These are phyloP conservation scores for Perca fluviatilis DNA, from an alignment of 2,113 vertebrate species.

Conservation along the genomic window DNA sequence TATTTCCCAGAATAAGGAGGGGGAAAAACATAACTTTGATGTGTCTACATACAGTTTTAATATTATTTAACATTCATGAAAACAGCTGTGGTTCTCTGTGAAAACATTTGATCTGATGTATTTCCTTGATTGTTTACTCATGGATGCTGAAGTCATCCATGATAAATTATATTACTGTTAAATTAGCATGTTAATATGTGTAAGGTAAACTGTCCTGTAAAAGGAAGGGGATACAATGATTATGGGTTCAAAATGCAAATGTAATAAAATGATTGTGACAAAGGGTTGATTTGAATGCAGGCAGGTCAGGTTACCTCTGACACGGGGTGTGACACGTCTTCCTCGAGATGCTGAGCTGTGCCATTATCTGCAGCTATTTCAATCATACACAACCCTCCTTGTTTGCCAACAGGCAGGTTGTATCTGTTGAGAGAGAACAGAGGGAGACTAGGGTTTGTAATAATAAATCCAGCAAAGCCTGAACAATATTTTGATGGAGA, in stretches of 20 bases:
- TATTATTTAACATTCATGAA: background rate
- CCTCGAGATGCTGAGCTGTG: conserved; percentile 77
- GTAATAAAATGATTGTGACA: conserved; percentile 10
- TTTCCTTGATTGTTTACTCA: background rate
- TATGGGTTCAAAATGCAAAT: conserved; percentile 21
- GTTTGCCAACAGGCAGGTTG: conserved; percentile 79
- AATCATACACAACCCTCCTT: conserved; percentile 85
- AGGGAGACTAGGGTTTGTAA: conserved; percentile 40
- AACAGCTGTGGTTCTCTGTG: background rate
- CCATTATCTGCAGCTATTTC: conserved; percentile 86
- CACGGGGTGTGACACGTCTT: conserved; percentile 61
- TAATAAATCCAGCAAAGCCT: conserved; percentile 79
- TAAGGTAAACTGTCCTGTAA: conserved; percentile 3
- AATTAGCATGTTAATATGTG: conserved; percentile 7
- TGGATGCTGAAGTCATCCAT: background rate
- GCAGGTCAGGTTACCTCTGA: conserved; percentile 83
- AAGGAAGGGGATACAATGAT: background rate
- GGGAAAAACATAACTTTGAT: background rate
- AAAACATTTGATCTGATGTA: background rate
- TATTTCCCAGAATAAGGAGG: background rate
- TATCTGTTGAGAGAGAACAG: conserved; percentile 83
- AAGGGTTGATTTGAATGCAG: conserved; percentile 45
- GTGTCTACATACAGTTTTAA: background rate
- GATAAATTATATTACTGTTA: background rate
- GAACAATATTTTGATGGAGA: conserved; percentile 71